Evolutionary conservation across 2,113 vertebrate genomes (phyloP).

Genomic region (Peromyscus polionotus): DNA sequence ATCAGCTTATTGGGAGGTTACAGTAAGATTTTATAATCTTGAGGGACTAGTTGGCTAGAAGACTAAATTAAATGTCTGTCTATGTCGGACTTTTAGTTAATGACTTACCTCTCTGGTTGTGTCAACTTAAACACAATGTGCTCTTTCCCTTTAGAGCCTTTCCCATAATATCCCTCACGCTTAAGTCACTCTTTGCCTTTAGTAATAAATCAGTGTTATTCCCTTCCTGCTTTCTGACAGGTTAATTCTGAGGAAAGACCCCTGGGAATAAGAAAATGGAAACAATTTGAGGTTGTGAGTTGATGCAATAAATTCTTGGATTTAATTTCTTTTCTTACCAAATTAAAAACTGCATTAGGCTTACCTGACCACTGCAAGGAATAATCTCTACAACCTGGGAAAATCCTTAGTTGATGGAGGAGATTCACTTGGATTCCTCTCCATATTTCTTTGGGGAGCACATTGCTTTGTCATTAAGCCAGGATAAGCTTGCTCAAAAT

Average conservation of each 20-base stretch:
- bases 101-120: constrained; percentile 61
- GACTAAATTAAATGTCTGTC: constrained; percentile 69
- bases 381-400: constrained; percentile 61
- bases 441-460: constrained; percentile 41
- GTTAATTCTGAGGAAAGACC: constrained; percentile 79
- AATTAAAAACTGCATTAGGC: constrained; percentile 70
- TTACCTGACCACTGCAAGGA: constrained; percentile 46
- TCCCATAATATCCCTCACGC: constrained; percentile 50
- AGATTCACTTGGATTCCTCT: constrained; percentile 52
- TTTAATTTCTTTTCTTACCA: constrained; percentile 78
- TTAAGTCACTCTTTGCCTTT: constrained; percentile 71
- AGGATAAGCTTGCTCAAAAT: neutral
- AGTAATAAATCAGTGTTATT: constrained; percentile 81
- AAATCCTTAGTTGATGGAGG: constrained; percentile 65
- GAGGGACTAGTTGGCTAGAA: constrained; percentile 58
- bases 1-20: constrained; percentile 56
- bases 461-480: constrained; percentile 36
- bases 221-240: constrained; percentile 75
- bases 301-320: constrained; percentile 79
- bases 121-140: constrained; percentile 56
- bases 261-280: constrained; percentile 77
- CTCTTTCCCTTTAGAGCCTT: constrained; percentile 62
- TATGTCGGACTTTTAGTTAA: constrained; percentile 65
- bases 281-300: constrained; percentile 73
- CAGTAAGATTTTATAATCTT: constrained; percentile 56